Conservation (phyloP, 2,797 vertebrate species). For the Austrolebias charrua region DNA sequence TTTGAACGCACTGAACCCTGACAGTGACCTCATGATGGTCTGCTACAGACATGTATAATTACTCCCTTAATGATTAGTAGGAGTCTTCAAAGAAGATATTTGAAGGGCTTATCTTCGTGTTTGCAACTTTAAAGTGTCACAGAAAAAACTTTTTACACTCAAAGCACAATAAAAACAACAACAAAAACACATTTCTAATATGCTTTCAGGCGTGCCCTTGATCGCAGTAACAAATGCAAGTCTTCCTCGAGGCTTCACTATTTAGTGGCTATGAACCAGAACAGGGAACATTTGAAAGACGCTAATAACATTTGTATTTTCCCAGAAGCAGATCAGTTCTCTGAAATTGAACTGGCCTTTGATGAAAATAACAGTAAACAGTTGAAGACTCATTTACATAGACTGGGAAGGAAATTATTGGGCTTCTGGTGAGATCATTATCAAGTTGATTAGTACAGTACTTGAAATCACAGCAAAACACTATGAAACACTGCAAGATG, state of each 20-base stretch:
- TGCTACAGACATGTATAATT: too few relatives aligned
- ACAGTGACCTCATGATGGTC: too few relatives aligned
- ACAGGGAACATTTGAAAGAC: not conserved
- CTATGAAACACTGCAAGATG: not conserved
- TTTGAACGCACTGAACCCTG: too few relatives aligned
- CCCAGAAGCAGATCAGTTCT: slow-evolving; percentile 1
- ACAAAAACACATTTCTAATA: not conserved
- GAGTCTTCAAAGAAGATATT: not conserved
- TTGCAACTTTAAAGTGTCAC: not conserved
- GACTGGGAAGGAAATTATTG: slow-evolving; percentile 2
- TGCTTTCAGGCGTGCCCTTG: slow-evolving; percentile 3
- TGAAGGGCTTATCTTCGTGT: not conserved
- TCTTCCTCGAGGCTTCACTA: slow-evolving; percentile 9
- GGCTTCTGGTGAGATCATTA: not conserved
- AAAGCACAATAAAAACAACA: not conserved
- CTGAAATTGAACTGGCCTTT: slow-evolving; percentile 4
- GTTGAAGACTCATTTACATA: slow-evolving; percentile 1
- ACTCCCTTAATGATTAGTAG: too few relatives aligned
- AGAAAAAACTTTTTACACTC: not conserved
- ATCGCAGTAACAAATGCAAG: not conserved
- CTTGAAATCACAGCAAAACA: slow-evolving; percentile 7
- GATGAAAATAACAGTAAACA: not conserved
- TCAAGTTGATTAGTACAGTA: slow-evolving; percentile 2
- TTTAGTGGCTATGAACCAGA: not conserved
- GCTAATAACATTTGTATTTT: slow-evolving; percentile 6